These are phyloP conservation scores for Xenopus borealis DNA, from an alignment of 2,113 vertebrate genomes.

Conservation along the genomic window DNA sequence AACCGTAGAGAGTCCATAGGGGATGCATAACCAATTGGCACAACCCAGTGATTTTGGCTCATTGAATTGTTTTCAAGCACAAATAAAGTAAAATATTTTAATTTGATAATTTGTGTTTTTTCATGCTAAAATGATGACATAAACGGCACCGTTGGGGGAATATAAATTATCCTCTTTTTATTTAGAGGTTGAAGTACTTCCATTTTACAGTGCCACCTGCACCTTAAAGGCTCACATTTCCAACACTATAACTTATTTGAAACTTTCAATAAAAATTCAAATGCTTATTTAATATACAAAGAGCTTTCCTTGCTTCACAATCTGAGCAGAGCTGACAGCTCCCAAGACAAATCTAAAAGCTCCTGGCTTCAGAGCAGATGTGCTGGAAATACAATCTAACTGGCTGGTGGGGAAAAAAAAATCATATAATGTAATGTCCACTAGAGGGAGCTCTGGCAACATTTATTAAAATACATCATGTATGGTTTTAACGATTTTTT, in stretches of 20 bases:
- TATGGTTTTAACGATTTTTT: not conserved
- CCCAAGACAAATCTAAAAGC: slow-evolving; percentile 4
- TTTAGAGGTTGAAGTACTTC: no score
- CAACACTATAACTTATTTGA: not conserved
- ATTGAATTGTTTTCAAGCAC: no score
- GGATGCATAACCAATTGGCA: no score
- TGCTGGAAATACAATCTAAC: slow-evolving; percentile 27
- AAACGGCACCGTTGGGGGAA: no score
- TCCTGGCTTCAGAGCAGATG: slow-evolving; percentile 16
- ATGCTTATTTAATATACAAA: slow-evolving; percentile 35
- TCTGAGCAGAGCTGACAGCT: slow-evolving; percentile 32
- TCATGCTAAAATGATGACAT: no score
- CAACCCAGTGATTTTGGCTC: no score
- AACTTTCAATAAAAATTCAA: slow-evolving; percentile 4
- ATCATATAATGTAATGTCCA: slow-evolving; percentile 44
- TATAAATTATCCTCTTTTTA: no score
- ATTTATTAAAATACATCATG: slow-evolving; percentile 7
- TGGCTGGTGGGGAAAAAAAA: not conserved
- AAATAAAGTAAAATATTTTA: no score
- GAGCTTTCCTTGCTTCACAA: slow-evolving; percentile 17
- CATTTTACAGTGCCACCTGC: no score
- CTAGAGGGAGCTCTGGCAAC: slow-evolving; percentile 56
- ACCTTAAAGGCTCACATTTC: no score
- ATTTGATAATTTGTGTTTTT: no score
- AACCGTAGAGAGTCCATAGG: no score